Conservation (phyloP, 2,888 invertebrate species). For the Pyrocoelia pectoralis region DNA sequence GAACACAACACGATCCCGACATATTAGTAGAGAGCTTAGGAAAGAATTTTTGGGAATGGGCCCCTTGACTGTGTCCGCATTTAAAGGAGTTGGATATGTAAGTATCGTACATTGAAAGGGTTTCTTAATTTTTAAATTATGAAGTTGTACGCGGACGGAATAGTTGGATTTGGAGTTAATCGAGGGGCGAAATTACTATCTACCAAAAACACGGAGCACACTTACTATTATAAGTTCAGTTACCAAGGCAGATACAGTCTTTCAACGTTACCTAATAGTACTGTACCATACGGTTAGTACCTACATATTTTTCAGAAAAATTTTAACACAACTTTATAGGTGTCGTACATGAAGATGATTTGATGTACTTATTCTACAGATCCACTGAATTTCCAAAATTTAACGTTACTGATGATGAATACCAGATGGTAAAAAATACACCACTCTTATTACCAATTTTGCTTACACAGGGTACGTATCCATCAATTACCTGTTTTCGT, state of each 20-base stretch:
- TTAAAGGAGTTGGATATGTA: slow-evolving; percentile 60
- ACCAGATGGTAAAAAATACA: slow-evolving; percentile 56
- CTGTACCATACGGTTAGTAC: slow-evolving; percentile 47
- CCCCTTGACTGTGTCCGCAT: slow-evolving; percentile 54
- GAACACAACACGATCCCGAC: slow-evolving; percentile 61
- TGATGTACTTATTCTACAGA: slow-evolving; percentile 61
- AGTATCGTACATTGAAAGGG: slow-evolving; percentile 12
- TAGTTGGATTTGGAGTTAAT: slow-evolving; percentile 68
- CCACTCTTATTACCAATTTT: slow-evolving; percentile 60
- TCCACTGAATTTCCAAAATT: slow-evolving; percentile 50
- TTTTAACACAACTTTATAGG: slow-evolving; percentile 44
- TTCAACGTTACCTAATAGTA: slow-evolving; percentile 61
- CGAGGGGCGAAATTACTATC: slow-evolving; percentile 66
- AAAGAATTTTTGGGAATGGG: slow-evolving; percentile 61
- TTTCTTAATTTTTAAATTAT: slow-evolving; percentile 39
- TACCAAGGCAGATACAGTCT: slow-evolving; percentile 69
- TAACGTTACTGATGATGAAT: slow-evolving; percentile 53
- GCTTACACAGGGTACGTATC: slow-evolving; percentile 54
- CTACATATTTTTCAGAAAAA: no score
- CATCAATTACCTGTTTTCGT: no score
- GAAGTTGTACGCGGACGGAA: slow-evolving; percentile 68
- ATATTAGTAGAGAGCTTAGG: slow-evolving; percentile 62
- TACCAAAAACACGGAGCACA: slow-evolving; percentile 49
- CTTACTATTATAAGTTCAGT: slow-evolving; percentile 41
- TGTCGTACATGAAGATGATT: slow-evolving; percentile 60